Percentiles rank a stretch among this genome's conserved stretches.
Evolutionary conservation across 1,140 invertebrate genomes (phyloP).

Genomic region (Theocolax elegans): DNA sequence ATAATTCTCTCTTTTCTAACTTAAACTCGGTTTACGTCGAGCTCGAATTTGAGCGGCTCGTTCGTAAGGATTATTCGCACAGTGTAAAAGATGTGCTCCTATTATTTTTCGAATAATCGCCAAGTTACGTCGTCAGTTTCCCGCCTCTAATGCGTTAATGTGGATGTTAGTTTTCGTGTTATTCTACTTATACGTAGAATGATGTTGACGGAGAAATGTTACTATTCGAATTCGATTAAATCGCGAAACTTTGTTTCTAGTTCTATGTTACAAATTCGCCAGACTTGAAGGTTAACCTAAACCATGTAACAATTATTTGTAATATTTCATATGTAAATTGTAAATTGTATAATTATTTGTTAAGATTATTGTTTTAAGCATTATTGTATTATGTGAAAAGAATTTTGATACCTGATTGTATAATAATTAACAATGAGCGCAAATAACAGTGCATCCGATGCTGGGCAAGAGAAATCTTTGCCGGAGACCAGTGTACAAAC

Average conservation of each 20-base stretch:
- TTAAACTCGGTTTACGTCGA: not conserved
- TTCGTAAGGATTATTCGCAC: too few species aligned
- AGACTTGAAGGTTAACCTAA: constrained; percentile 24
- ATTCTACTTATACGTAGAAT: not conserved
- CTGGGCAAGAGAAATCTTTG: constrained; percentile 53
- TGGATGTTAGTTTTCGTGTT: too few species aligned
- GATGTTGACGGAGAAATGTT: not conserved
- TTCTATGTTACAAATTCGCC: not conserved
- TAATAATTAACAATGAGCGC: constrained; percentile 30
- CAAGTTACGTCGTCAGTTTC: too few species aligned
- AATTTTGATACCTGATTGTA: not conserved
- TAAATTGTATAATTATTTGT: not conserved
- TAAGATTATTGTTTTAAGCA: not conserved
- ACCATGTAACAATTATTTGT: not conserved
- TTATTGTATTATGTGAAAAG: too few species aligned
- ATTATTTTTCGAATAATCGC: too few species aligned
- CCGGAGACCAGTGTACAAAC: constrained; percentile 57
- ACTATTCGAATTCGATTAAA: not conserved
- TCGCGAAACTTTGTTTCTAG: not conserved
- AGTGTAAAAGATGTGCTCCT: too few species aligned
- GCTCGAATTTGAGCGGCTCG: not conserved
- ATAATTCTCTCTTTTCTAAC: not conserved
- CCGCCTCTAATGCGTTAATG: too few species aligned
- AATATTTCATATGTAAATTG: not conserved
- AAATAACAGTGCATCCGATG: constrained; percentile 24